Base-by-base conservation (phyloP, 2,113 vertebrate genomes). In the Zeus faber region DNA sequence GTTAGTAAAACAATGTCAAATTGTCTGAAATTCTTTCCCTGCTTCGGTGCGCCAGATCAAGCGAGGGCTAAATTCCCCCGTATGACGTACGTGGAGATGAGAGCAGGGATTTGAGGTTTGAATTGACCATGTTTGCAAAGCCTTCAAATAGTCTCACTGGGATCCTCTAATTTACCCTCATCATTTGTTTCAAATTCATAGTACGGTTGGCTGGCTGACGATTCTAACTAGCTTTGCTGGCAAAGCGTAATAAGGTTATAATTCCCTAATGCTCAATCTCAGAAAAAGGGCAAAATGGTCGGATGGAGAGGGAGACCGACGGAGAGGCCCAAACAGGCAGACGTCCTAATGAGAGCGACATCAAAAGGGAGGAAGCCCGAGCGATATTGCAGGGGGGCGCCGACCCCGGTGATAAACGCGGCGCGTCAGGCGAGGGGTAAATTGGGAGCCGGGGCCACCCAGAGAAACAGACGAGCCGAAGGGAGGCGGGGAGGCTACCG, bases 141-240 rank as follows among this genome's bases (percentile, higher is more conserved):
- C n/a, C n/a, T n/a, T n/a, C n/a, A n/a, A n/a, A n/a, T n/a, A n/a
- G n/a, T n/a, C n/a, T n/a, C n/a, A n/a, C n/a, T n/a, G n/a, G n/a
- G n/a, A n/a, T n/a, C n/a, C n/a, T n/a, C n/a, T n/a, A n/a, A n/a
- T n/a, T n/a, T n/a, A n/a, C n/a, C n/a, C n/a, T n/a, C n/a, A n/a
- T n/a, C n/a, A n/a, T n/a, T n/a, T n/a, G n/a, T n/a, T n/a, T n/a
- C n/a, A n/a, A n/a, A n/a, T n/a, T n/a, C n/a, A n/a, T n/a, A n/a
- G n/a, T n/a, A n/a, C n/a, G n/a, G n/a, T n/a, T n/a, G n/a, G n/a
- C n/a, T n/a, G n/a, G n/a, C n/a, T n/a, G n/a, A n/a, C n/a, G n/a
- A n/a, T n/a, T n/a, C n/a, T n/a, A 82, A 29, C 27, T 5, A 29
- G 27, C 27, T 79, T 79, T 74, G 67, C 71, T 76, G 47, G 56